These are phyloP conservation scores for Steatocranus sp. DNA, from an alignment of 2,797 vertebrate species.

Conservation along the genomic window DNA sequence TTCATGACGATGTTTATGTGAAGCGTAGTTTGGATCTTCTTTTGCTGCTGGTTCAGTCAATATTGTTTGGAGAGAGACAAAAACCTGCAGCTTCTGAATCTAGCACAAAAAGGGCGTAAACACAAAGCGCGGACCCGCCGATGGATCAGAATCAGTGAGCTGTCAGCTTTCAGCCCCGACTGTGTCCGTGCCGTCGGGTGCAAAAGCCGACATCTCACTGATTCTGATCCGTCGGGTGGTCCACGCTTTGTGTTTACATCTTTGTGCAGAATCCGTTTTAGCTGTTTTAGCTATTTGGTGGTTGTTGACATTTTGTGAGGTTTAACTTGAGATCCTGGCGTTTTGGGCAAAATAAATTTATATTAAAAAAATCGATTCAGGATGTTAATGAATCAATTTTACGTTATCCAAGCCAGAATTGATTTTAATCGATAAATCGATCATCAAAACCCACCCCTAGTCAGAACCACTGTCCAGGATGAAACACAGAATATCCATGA, in stretches of 20 bases:
- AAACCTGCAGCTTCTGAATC: background rate
- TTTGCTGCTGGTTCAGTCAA: background rate
- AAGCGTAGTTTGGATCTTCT: background rate
- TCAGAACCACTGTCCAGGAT: too few relatives aligned
- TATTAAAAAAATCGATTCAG: background rate
- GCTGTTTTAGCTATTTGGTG: background rate
- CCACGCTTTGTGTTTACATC: fast-evolving
- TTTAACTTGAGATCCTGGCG: background rate
- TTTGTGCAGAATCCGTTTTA: fast-evolving
- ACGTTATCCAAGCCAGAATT: background rate
- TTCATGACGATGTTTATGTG: too few relatives aligned
- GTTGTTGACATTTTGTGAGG: background rate
- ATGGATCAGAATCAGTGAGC: background rate
- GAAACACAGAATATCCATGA: too few relatives aligned
- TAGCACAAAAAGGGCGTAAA: fast-evolving
- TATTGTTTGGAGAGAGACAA: background rate
- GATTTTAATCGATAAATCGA: background rate
- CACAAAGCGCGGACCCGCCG: fast-evolving
- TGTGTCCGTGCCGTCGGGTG: fast-evolving
- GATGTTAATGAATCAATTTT: background rate
- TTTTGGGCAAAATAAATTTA: background rate
- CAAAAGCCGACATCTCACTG: fast-evolving
- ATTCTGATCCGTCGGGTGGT: background rate
- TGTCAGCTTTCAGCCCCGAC: background rate
- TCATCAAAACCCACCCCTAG: background rate